These are phyloP conservation scores for Lagopus muta DNA, from an alignment of 2,113 vertebrate species.

Conservation along the genomic window DNA sequence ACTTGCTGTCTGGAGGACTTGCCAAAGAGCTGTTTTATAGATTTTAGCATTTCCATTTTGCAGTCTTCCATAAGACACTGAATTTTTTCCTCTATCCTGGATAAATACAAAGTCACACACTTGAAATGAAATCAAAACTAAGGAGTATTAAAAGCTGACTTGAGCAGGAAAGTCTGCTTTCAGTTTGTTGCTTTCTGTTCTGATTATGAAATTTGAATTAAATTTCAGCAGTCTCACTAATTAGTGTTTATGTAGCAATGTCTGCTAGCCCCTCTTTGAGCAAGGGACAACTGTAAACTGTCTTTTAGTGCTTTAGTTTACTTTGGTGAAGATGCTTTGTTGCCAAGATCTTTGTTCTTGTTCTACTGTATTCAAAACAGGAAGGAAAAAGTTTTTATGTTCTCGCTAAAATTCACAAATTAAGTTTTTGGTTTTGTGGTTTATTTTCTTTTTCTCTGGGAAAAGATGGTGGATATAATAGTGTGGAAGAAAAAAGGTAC, in stretches of 20 bases:
- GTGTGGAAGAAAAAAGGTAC: not conserved
- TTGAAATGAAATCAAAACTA: constrained; percentile 42
- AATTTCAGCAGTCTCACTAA: not conserved
- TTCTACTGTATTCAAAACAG: not conserved
- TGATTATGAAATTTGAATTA: constrained; percentile 10
- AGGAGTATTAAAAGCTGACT: not conserved
- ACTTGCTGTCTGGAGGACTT: not conserved
- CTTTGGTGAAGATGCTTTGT: not conserved
- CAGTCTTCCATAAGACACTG: not conserved
- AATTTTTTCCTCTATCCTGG: not conserved
- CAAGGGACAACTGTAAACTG: not conserved
- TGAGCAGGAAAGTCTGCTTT: constrained; percentile 31
- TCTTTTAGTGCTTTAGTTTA: not conserved
- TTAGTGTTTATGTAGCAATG: not conserved
- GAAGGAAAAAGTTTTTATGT: not conserved
- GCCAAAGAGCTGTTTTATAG: constrained; percentile 12
- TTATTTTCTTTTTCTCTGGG: not conserved
- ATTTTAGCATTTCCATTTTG: constrained; percentile 32
- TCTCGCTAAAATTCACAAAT: not conserved
- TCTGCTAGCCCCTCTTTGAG: not conserved
- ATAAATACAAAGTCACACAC: constrained; percentile 1
- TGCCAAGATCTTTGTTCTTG: not conserved
- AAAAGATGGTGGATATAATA: not conserved
- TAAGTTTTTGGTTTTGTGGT: not conserved
- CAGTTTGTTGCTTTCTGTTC: constrained; percentile 34